These are phyloP conservation scores for Drosophila bocqueti DNA, from an alignment of 1,140 invertebrate genomes.

Conservation along the genomic window DNA sequence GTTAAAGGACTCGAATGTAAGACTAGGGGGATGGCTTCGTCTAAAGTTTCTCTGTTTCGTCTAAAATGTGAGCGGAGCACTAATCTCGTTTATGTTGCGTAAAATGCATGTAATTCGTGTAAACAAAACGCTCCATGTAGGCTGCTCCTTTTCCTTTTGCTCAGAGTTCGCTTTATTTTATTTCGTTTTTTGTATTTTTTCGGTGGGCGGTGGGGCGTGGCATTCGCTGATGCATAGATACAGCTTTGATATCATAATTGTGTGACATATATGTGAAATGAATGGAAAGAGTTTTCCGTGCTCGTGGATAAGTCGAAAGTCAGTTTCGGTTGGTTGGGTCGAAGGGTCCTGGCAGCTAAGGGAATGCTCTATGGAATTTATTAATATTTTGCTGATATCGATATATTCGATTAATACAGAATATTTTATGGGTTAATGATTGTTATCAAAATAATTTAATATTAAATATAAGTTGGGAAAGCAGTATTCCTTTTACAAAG, in stretches of 20 bases:
- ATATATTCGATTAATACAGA: neutral
- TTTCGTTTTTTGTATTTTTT: neutral
- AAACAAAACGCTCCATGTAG: constrained; percentile 57
- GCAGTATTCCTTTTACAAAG: no score
- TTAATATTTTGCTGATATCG: neutral
- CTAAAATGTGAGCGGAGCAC: constrained; percentile 68
- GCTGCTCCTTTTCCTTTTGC: constrained; percentile 20
- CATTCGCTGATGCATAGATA: constrained; percentile 69
- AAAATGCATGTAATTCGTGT: constrained; percentile 81
- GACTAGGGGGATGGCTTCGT: constrained; percentile 7
- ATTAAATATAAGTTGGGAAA: no score
- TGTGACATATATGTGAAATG: constrained; percentile 70
- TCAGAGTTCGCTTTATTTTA: neutral
- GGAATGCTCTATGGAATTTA: neutral
- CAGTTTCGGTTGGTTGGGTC: neutral
- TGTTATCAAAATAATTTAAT: neutral
- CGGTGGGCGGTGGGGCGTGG: constrained; percentile 15
- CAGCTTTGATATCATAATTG: constrained; percentile 77
- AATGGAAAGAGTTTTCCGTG: constrained; percentile 37
- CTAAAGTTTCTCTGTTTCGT: constrained; percentile 38
- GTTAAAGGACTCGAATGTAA: neutral
- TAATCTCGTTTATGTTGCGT: constrained; percentile 82
- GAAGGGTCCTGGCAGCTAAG: neutral
- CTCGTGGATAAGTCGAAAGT: constrained; percentile 16
- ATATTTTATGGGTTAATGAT: neutral